These are phyloP conservation scores for Mimachlamys varia DNA, from an alignment of 2,888 invertebrate genomes.

Conservation along the genomic window DNA sequence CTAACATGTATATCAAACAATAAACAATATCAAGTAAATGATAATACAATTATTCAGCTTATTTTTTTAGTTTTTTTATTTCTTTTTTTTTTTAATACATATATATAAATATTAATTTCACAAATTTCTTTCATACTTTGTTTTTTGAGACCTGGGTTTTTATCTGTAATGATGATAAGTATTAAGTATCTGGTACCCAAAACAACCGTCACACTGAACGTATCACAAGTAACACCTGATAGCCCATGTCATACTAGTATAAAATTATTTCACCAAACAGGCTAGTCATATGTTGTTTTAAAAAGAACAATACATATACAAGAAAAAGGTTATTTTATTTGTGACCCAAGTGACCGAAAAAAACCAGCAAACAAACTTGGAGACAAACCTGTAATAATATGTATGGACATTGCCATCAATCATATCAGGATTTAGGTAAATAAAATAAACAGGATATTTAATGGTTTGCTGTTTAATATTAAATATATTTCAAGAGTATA, in stretches of 20 bases:
- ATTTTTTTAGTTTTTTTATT: too few species aligned
- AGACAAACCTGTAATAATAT: too few species aligned
- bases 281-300: background rate
- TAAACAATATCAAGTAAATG: too few species aligned
- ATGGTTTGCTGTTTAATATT: too few species aligned
- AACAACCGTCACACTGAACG: background rate
- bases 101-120: conserved; percentile 25
- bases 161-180: background rate
- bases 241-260: background rate
- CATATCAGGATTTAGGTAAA: too few species aligned
- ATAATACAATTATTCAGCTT: too few species aligned
- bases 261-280: background rate
- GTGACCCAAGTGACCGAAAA: background rate
- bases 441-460: too few species aligned
- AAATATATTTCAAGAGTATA: too few species aligned
- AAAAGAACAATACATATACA: background rate
- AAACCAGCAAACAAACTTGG: background rate
- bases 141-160: background rate
- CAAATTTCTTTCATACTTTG: background rate
- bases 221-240: background rate
- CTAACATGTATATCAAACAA: too few species aligned
- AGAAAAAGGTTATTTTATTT: background rate
- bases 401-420: too few species aligned
- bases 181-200: too few species aligned
- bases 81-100: background rate